phyloP scores from a whole-genome alignment of 2,113 vertebrate species.

The Apteryx mantelli region DNA sequence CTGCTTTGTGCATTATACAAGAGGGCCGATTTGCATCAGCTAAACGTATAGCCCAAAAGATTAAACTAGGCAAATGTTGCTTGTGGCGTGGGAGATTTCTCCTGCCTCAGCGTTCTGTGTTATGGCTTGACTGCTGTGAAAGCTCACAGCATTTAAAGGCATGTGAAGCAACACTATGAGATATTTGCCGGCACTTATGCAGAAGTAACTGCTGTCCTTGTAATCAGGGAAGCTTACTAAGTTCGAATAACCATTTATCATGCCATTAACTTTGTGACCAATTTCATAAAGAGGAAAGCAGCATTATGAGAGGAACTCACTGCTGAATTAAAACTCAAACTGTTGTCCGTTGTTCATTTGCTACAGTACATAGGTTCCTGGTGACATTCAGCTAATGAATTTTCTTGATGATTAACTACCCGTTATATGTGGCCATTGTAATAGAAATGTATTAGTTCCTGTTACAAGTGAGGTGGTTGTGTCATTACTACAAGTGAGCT shows the following conservation, averaged over 20 bases:
- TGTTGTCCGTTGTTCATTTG: slow-evolving; percentile 66
- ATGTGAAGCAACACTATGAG: not conserved
- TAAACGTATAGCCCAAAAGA: not conserved
- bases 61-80: not conserved
- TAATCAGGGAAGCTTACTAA: slow-evolving; percentile 19
- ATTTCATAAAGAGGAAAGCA: slow-evolving; percentile 25
- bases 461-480: slow-evolving; percentile 49
- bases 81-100: not conserved
- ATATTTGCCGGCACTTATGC: not conserved
- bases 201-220: not conserved
- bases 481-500: slow-evolving; percentile 53
- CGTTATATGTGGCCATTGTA: slow-evolving; percentile 44
- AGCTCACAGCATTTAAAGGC: not conserved
- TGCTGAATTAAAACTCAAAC: slow-evolving; percentile 66
- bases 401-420: slow-evolving; percentile 80
- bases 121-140: not conserved
- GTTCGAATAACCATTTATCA: slow-evolving; percentile 58
- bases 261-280: slow-evolving; percentile 33
- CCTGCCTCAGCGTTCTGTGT: not conserved
- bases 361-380: slow-evolving; percentile 57
- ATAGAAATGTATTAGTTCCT: slow-evolving; percentile 47
- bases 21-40: not conserved
- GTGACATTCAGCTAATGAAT: slow-evolving; percentile 79
- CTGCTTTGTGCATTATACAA: not conserved
- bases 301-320: slow-evolving; percentile 30